These are phyloP conservation scores for Clistopyga incitator DNA, from an alignment of 2,888 invertebrate genomes.

Conservation along the genomic window DNA sequence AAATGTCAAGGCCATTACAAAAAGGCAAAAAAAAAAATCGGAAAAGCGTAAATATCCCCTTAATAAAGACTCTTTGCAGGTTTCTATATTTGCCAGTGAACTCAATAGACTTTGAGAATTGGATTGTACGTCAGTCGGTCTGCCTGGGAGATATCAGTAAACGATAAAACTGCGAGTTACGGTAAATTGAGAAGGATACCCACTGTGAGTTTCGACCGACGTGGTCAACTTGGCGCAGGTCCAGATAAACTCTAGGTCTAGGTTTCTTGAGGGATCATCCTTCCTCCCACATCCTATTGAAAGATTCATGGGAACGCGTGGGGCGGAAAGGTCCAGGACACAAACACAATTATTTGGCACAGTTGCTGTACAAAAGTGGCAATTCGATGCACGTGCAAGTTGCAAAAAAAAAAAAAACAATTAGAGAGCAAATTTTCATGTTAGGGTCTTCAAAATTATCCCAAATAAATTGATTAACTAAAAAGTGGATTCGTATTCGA, in stretches of 20 bases:
- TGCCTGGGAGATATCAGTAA: background rate
- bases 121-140: background rate
- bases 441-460: too few species aligned
- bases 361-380: background rate
- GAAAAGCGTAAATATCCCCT: too few species aligned
- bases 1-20: too few species aligned
- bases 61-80: background rate
- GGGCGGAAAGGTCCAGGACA: background rate
- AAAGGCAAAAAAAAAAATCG: too few species aligned
- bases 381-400: slow-evolving; percentile 33
- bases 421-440: background rate
- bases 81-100: background rate
- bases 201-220: background rate
- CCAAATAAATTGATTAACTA: too few species aligned
- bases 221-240: slow-evolving; percentile 41
- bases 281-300: background rate
- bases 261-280: slow-evolving; percentile 17
- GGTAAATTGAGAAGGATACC: background rate
- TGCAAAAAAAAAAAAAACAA: background rate
- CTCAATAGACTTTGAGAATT: background rate
- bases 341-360: background rate
- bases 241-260: slow-evolving; percentile 40
- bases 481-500: too few species aligned
- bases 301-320: slow-evolving; percentile 28
- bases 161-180: slow-evolving; percentile 2